Base-by-base conservation (phyloP, 2,113 vertebrate genomes). In the Hippocampus mohnikei region DNA sequence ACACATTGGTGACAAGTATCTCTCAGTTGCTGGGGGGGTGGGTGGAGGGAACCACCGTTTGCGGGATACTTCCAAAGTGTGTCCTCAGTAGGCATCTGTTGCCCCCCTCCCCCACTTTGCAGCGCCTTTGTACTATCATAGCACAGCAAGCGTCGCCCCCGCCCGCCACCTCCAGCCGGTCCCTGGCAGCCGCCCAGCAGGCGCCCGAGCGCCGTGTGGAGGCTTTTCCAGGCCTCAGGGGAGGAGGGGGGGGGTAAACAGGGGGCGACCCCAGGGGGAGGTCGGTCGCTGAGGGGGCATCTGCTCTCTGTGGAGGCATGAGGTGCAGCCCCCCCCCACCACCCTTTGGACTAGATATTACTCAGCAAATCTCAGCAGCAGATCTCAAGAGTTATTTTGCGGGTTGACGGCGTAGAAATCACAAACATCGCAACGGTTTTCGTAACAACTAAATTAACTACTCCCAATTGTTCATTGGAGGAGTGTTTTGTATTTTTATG, bases 51-150 rank as follows among this genome's bases (percentile, higher is more conserved):
- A 25, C 23, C 27, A 60, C 76, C 78, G 71, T 74, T 70, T 94
- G 93, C 91, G 92, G 56, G 75, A 85, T 94, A 91, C 93, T 98
- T 97, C 95, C 94, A 94, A 92, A 46, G 62, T 94, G 93, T 93
- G 94, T 93, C 91, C 94, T 92, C 92, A 95, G 94, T 85, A 93
- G 95, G 96, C 96, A 98, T 98, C 96, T 98, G 96, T 95, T 96
- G 91, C 42, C 93, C 94, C 93, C 79, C 74, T 88, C 90, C 93
- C 71, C 72, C 59, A 81, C 62, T 68, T 53, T 42, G 21, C 42
- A 65, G 23, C 13, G 23, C 63, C 23, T 46, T 46, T 46, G 63
- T 46, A 65, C 42, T 10, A 65, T 42, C 33, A 1, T 56, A 53
- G 66, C 11, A 42, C 71, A 2, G 2, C 61, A 16, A 42, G 33